phyloP scores from a whole-genome alignment of 2,113 vertebrate species.

The Sitta europaea region DNA sequence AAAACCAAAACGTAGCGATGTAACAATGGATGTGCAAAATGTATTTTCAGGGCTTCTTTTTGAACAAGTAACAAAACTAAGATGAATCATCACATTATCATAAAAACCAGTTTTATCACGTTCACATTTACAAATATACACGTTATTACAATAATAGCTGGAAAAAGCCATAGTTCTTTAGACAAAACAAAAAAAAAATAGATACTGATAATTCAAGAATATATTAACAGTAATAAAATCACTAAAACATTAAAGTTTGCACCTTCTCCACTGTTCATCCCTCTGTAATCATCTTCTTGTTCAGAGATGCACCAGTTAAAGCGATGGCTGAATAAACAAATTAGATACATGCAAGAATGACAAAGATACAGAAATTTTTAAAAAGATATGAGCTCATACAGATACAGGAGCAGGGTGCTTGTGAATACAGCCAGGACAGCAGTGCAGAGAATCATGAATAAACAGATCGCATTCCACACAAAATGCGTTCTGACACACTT shows the following conservation, averaged over 20 bases:
- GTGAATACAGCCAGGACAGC: constrained; percentile 92
- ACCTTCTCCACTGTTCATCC: neutral
- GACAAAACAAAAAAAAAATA: neutral
- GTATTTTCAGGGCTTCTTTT: neutral
- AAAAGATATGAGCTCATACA: constrained; percentile 28
- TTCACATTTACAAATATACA: constrained; percentile 37
- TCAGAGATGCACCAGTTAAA: neutral
- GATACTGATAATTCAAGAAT: neutral
- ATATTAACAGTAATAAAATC: neutral
- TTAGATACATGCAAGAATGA: neutral
- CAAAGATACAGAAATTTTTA: neutral
- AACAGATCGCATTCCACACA: constrained; percentile 94
- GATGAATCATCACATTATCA: neutral
- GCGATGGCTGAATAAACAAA: neutral
- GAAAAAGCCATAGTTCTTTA: neutral
- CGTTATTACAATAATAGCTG: neutral
- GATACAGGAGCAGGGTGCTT: constrained; percentile 52
- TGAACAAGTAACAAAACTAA: neutral
- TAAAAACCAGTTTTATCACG: neutral
- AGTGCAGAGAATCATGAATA: constrained; percentile 92
- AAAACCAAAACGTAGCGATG: neutral
- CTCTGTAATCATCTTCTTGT: neutral
- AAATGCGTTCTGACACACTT: constrained; percentile 80
- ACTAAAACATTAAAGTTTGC: neutral
- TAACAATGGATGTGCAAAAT: neutral